Percentiles rank a stretch among this genome's conserved stretches.
Conservation (phyloP, 2,113 vertebrate genomes). For the Aptenodytes patagonicus region DNA sequence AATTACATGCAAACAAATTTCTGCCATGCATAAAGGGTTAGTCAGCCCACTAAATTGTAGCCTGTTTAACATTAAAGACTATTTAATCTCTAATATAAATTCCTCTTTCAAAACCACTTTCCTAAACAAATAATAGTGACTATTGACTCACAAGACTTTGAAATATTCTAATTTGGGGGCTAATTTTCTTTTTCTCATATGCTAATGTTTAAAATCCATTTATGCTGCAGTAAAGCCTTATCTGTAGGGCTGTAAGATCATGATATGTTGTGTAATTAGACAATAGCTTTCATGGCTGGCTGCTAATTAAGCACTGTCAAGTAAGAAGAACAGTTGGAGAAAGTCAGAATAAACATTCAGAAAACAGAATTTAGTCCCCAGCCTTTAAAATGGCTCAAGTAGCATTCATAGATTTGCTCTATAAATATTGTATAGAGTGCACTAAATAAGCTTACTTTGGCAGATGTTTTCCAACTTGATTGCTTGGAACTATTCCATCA, state of each 20-base stretch:
- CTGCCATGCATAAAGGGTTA: conserved; percentile 21
- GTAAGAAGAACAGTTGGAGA: conserved; percentile 30
- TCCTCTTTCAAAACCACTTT: conserved; percentile 46
- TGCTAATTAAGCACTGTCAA: conserved; percentile 58
- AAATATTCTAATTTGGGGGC: conserved; percentile 40
- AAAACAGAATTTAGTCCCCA: conserved; percentile 42
- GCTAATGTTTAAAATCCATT: conserved; percentile 30
- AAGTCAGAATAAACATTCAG: conserved; percentile 52
- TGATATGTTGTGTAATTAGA: conserved; percentile 60
- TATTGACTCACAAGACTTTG: background rate
- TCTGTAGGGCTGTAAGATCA: conserved; percentile 36
- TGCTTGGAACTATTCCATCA: conserved; percentile 1
- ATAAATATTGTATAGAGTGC: conserved; percentile 9
- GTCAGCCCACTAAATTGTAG: conserved; percentile 55
- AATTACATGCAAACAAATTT: conserved; percentile 62
- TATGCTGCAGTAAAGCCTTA: conserved; percentile 49
- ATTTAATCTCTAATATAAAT: conserved; percentile 49
- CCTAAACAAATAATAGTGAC: conserved; percentile 48
- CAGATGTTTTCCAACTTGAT: conserved; percentile 3
- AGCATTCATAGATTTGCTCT: conserved; percentile 35
- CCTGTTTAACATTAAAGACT: conserved; percentile 58
- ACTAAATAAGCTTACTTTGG: conserved; percentile 49
- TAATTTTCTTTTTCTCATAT: conserved; percentile 44
- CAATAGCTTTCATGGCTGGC: conserved; percentile 45
- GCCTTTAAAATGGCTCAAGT: conserved; percentile 21